These are phyloP conservation scores for Muscicapa striata DNA, from an alignment of 2,797 vertebrate species.

Conservation along the genomic window DNA sequence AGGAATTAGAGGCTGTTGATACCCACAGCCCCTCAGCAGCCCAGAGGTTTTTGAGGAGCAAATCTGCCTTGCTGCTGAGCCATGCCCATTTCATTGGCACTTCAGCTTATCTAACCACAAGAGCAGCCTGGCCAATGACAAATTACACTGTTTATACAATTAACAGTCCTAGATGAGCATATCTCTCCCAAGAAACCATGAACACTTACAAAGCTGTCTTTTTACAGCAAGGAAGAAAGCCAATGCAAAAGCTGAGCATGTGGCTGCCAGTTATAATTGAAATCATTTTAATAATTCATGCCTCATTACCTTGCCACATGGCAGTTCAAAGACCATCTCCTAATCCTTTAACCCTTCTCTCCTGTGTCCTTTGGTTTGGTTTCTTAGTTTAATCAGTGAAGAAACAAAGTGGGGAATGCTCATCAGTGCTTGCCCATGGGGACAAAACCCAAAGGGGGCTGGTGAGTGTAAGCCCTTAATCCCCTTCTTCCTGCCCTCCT, in stretches of 20 bases:
- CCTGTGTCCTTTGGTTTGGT: conserved; percentile 27
- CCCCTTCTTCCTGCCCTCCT: background rate
- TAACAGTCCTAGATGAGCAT: background rate
- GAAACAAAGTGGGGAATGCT: conserved; percentile 13
- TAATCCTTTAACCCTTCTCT: conserved; percentile 64
- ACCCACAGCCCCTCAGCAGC: background rate
- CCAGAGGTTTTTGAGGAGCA: background rate
- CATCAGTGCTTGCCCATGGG: conserved; percentile 15
- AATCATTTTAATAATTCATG: conserved; percentile 68
- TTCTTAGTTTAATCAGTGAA: conserved; percentile 46
- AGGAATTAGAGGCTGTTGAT: background rate
- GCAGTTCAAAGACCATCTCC: conserved; percentile 61
- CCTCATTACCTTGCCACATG: conserved; percentile 65
- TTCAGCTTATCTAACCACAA: background rate
- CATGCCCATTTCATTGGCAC: background rate
- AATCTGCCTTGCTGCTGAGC: background rate
- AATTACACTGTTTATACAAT: background rate
- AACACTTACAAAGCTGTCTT: conserved; percentile 7
- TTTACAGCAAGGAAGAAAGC: conserved; percentile 1
- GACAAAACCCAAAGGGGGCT: background rate
- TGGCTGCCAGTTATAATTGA: conserved; percentile 59
- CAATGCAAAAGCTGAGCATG: background rate
- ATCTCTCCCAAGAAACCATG: conserved; percentile 2
- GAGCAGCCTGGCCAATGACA: background rate
- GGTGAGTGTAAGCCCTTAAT: background rate